Conservation (phyloP, 35 echinoderm and acorn worm species). For the Lytechinus variegatus region DNA sequence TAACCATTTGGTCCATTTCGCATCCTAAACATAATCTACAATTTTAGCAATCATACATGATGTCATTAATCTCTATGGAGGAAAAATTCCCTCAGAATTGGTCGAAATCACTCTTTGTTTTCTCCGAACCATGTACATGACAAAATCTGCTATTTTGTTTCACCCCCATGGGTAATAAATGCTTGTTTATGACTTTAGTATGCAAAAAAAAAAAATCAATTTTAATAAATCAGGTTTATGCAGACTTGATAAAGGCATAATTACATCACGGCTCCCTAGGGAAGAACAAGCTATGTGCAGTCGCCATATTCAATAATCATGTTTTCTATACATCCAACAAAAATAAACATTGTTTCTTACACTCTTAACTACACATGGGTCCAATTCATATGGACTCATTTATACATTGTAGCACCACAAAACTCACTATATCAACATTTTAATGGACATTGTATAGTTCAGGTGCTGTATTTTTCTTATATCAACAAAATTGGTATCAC, state of each 20-base stretch:
- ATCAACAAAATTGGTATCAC: background rate
- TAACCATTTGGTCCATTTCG: background rate
- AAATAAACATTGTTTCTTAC: background rate
- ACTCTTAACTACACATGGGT: background rate
- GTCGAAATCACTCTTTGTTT: no score
- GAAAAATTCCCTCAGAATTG: no score
- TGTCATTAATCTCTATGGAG: background rate
- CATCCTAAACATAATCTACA: background rate
- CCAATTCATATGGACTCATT: background rate
- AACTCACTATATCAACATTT: background rate
- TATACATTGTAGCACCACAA: background rate
- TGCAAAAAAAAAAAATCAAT: no score
- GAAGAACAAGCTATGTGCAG: background rate
- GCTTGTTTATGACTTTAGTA: no score
- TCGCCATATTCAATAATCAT: background rate
- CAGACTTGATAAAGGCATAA: background rate
- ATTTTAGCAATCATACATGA: background rate
- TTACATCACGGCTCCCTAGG: background rate
- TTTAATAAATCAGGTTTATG: no score
- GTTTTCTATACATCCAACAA: background rate
- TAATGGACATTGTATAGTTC: background rate
- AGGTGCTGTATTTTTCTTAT: conserved; percentile 15
- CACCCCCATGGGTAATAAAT: no score
- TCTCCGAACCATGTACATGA: no score
- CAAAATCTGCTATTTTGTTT: no score